Conservation (phyloP, 2,113 vertebrate genomes). For the Vidua macroura region DNA sequence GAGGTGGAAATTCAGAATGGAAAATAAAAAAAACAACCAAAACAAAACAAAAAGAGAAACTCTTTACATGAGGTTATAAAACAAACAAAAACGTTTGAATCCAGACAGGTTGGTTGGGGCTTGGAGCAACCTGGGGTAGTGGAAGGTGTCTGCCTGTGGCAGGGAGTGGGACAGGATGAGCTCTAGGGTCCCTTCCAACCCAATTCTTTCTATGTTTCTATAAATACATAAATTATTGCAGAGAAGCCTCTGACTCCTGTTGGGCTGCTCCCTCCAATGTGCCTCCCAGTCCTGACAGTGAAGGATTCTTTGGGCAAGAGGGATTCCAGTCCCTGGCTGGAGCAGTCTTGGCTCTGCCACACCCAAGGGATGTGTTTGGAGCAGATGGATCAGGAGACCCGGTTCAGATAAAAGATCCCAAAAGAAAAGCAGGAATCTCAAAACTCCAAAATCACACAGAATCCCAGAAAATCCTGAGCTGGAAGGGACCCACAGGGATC, state of each 20-base stretch:
- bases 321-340: not conserved
- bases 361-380: accelerated
- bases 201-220: not conserved
- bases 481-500: not conserved
- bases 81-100: not conserved
- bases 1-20: not conserved
- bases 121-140: not conserved
- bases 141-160: not conserved
- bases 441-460: not conserved
- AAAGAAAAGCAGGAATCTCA: not conserved
- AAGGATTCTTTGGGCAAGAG: not conserved
- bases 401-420: not conserved
- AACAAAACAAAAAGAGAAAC: not conserved
- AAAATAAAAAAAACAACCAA: not conserved
- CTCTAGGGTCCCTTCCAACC: not conserved
- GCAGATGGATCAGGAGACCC: not conserved
- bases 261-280: accelerated
- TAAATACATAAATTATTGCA: not conserved
- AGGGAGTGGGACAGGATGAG: not conserved
- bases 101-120: not conserved
- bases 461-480: not conserved
- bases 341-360: not conserved
- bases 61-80: not conserved
- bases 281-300: not conserved
- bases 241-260: not conserved